Evolutionary conservation across 2,113 vertebrate genomes (phyloP), one percentile per base, ranked within the genome.

Genomic region (Cariama cristata): DNA sequence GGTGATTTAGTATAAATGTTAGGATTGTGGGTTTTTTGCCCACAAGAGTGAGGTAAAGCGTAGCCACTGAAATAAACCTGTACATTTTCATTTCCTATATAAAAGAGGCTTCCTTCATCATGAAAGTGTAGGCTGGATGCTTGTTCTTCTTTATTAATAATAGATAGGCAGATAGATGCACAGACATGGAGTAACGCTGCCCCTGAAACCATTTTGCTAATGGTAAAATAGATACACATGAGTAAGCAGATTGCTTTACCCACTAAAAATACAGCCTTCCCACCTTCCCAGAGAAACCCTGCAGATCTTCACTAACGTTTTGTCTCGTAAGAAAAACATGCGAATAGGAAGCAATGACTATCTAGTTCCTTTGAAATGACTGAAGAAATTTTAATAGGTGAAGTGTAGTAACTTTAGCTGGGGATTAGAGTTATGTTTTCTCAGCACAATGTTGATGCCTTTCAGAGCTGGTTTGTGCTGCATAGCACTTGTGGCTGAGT

Each of bases 61-160:
- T 33, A 67, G 76, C 79, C 42, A 59, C 75, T 77, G 67, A 76
- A 96, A 88, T 90, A 91, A 93, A 93, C 45, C 18, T 55, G 45
- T 33, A 40, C 76, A 8, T 91, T 96, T 90, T 94, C 63, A 93
- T 94, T 94, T 95, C 77, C 63, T 67, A 9, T 76, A 63, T 66
- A 67, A 77, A 86, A 63, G 58, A 85, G 42, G 16, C 60, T 94
- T 85, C 67, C 69, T 91, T 90, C 50, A 52, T 69, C 81, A 33
- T 68, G 44, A 55, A 93, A 81, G 23, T 28, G 60, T 79, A 85
- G 74, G 40, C 80, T 95, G 69, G 35, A 55, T 95, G 80, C 84
- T 95, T 23, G 30, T 93, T 89, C 67, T 95, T 89, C 83, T 93
- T 91, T 81, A 87, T 96, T 84, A 97, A 95, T 96, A 95, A 97